Evolutionary conservation across 2,113 vertebrate genomes (phyloP).

Genomic region (Dinomys branickii): DNA sequence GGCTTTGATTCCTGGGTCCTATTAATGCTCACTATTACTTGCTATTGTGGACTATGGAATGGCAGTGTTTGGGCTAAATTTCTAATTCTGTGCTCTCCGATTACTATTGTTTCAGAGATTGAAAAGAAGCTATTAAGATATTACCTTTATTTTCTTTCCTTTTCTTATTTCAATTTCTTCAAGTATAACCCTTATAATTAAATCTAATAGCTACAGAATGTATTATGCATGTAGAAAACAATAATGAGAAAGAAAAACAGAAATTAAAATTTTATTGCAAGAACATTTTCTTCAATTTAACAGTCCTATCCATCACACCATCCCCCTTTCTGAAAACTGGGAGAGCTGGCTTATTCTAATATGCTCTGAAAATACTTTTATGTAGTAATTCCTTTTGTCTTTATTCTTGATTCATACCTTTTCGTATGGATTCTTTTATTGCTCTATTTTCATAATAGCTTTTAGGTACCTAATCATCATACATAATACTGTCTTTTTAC

Average conservation of each 20-base stretch:
- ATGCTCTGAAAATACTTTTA: not conserved
- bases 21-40: not conserved
- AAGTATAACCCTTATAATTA: not conserved
- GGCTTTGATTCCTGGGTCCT: not conserved
- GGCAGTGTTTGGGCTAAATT: not conserved
- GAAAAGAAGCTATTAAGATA: not conserved
- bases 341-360: not conserved
- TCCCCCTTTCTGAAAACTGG: not conserved
- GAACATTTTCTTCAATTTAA: constrained; percentile 28
- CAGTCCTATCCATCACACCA: not conserved
- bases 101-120: not conserved
- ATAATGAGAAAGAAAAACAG: constrained; percentile 1
- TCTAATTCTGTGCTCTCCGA: not conserved
- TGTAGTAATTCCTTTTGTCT: constrained; percentile 35
- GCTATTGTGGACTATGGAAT: fast-evolving
- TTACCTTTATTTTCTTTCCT: not conserved
- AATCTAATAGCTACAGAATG: not conserved
- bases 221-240: not conserved
- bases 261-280: constrained; percentile 37
- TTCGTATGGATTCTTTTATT: constrained; percentile 42
- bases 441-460: constrained; percentile 59
- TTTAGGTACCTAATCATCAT: constrained; percentile 24
- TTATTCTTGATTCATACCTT: constrained; percentile 47
- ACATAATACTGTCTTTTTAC: not conserved
- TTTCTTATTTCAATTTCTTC: not conserved